Conservation (phyloP, 2,888 invertebrate species). For the Heliconius sara region DNA sequence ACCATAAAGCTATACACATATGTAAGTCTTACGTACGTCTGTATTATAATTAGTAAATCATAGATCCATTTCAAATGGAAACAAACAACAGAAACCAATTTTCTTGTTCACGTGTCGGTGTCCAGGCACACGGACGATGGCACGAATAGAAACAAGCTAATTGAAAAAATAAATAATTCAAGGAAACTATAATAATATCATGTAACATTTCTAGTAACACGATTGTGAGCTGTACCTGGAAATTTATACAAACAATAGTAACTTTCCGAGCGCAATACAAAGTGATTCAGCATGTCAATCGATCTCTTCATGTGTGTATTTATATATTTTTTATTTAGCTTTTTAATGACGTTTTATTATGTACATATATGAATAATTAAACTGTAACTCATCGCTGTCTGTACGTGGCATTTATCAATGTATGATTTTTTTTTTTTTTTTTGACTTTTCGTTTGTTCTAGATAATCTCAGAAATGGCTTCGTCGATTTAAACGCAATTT, state of each 20-base stretch:
- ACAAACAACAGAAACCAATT: neutral
- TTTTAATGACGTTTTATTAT: neutral
- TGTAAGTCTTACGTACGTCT: neutral
- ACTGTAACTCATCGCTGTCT: no score
- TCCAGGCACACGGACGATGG: slow-evolving; percentile 23
- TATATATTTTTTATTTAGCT: neutral
- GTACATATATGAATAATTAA: neutral
- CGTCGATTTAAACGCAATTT: no score
- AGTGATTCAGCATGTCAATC: slow-evolving; percentile 34
- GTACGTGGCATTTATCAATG: no score
- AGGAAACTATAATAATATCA: slow-evolving; percentile 39
- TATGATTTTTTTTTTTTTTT: no score
- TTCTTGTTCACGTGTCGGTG: slow-evolving; percentile 1
- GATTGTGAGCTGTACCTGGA: slow-evolving; percentile 44
- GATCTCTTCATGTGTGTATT: slow-evolving; percentile 7
- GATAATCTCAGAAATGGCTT: no score
- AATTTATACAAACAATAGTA: slow-evolving; percentile 45
- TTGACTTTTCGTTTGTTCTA: no score
- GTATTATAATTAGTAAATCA: neutral
- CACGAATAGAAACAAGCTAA: slow-evolving; percentile 32
- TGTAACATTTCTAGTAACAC: slow-evolving; percentile 40
- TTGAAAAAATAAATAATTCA: slow-evolving; percentile 40
- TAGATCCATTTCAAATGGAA: neutral
- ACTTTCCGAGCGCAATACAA: slow-evolving; percentile 45
- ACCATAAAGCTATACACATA: no score